Conservation (phyloP, 1,140 invertebrate genomes). For the Nomia melanderi region DNA sequence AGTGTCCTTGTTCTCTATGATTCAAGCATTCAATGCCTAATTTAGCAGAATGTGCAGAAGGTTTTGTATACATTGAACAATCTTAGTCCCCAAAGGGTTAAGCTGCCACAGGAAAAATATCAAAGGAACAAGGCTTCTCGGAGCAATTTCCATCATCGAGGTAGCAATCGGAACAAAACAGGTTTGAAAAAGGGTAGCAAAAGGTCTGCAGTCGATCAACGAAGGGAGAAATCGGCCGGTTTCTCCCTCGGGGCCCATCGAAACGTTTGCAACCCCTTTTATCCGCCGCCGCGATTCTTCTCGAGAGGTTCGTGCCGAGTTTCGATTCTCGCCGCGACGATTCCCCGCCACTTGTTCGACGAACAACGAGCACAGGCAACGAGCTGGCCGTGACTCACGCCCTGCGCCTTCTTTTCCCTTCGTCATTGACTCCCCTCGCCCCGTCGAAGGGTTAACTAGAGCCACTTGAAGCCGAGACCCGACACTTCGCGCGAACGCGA, state of each 20-base stretch:
- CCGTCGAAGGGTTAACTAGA: not conserved
- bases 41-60: too few relatives aligned
- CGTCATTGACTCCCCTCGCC: not conserved
- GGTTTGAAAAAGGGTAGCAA: not conserved
- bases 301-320: conserved; percentile 16
- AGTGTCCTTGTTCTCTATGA: too few relatives aligned
- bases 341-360: conserved; percentile 5
- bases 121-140: too few relatives aligned
- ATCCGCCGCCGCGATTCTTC: conserved; percentile 22
- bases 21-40: too few relatives aligned
- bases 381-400: conserved; percentile 8
- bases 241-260: conserved; percentile 49
- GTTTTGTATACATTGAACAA: too few relatives aligned
- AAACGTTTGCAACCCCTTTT: conserved; percentile 23
- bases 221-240: conserved; percentile 27
- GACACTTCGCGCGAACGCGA: not conserved
- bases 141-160: not conserved
- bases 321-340: conserved; percentile 29
- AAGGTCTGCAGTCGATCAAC: not conserved
- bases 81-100: too few relatives aligned
- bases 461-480: not conserved
- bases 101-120: too few relatives aligned
- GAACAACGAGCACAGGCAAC: conserved; percentile 7
- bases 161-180: not conserved
- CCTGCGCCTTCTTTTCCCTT: not conserved